These are phyloP conservation scores for Perizoma affinitatum DNA, from an alignment of 2,888 invertebrate species.

Conservation along the genomic window DNA sequence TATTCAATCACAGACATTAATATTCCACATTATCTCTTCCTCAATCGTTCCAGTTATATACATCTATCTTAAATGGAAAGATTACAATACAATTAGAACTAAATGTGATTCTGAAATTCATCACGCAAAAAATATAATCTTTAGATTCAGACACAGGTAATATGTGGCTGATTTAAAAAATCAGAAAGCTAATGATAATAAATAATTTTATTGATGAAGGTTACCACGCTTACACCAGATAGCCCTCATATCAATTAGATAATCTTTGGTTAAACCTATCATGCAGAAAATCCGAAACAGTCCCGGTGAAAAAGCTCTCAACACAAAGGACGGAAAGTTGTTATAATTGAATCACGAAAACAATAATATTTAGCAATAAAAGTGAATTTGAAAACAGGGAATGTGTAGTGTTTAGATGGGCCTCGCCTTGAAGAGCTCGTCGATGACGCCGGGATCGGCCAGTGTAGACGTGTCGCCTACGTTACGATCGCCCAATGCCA, in stretches of 20 bases:
- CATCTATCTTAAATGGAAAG: constrained; percentile 24
- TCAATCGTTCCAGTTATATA: constrained; percentile 22
- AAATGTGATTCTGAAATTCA: too few species aligned
- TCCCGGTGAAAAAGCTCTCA: too few species aligned
- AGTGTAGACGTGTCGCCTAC: constrained; percentile 97
- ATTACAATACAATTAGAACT: constrained; percentile 10
- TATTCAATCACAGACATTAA: constrained; percentile 31
- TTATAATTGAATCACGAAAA: constrained; percentile 7
- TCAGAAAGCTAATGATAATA: too few species aligned
- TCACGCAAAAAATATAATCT: too few species aligned
- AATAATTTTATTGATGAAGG: too few species aligned
- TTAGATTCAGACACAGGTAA: too few species aligned
- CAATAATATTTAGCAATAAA: constrained; percentile 20
- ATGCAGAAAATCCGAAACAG: too few species aligned
- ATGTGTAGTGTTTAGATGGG: constrained; percentile 61
- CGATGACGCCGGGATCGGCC: constrained; percentile 95
- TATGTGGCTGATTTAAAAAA: too few species aligned
- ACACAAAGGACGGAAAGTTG: constrained; percentile 23
- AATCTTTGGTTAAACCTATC: too few species aligned
- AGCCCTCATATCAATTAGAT: too few species aligned
- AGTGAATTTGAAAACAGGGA: constrained; percentile 10
- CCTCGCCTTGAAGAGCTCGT: constrained; percentile 89
- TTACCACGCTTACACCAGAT: too few species aligned
- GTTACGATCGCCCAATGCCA: constrained; percentile 94
- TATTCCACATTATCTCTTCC: constrained; percentile 13